A percentile compares a stretch with the other conserved stretches of the same genome.
Evolutionary conservation across 1,140 invertebrate species (phyloP).

Genomic region (Lasioglossum baleicum): DNA sequence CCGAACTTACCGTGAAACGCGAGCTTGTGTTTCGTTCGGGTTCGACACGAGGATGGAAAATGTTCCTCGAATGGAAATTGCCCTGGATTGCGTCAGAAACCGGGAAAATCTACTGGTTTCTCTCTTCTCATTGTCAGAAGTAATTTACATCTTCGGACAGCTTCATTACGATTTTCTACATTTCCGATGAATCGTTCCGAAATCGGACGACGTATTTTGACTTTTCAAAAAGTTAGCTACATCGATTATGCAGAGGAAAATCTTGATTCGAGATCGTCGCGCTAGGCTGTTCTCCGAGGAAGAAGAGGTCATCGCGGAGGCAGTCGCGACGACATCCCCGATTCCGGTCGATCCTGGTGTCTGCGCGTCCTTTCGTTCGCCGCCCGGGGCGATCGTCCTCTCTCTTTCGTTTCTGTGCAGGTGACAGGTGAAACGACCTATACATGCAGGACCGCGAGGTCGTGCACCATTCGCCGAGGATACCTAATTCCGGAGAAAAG

Average conservation of each 20-base stretch:
- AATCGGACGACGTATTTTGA: too few relatives aligned
- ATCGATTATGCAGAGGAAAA: too few relatives aligned
- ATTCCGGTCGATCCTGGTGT: constrained; percentile 47
- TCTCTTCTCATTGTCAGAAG: too few relatives aligned
- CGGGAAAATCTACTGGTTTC: too few relatives aligned
- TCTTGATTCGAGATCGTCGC: neutral
- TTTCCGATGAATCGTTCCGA: too few relatives aligned
- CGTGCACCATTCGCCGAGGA: constrained; percentile 59
- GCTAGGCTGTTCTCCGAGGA: neutral
- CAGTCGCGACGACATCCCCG: constrained; percentile 1
- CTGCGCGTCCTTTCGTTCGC: constrained; percentile 56
- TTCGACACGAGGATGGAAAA: constrained; percentile 6
- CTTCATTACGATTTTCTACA: too few relatives aligned
- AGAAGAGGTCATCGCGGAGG: neutral
- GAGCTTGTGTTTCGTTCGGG: constrained; percentile 14
- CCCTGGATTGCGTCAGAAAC: neutral
- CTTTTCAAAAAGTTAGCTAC: too few relatives aligned
- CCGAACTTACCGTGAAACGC: constrained; percentile 40
- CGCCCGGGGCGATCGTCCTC: constrained; percentile 59
- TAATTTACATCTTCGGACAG: too few relatives aligned
- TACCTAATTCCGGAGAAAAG: constrained; percentile 63
- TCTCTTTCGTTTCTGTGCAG: constrained; percentile 64
- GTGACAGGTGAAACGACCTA: constrained; percentile 68
- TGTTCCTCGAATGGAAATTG: constrained; percentile 10
- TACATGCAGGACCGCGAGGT: constrained; percentile 61